These are phyloP conservation scores for Notocelia uddmanniana DNA, from an alignment of 2,888 invertebrate species.

Conservation along the genomic window DNA sequence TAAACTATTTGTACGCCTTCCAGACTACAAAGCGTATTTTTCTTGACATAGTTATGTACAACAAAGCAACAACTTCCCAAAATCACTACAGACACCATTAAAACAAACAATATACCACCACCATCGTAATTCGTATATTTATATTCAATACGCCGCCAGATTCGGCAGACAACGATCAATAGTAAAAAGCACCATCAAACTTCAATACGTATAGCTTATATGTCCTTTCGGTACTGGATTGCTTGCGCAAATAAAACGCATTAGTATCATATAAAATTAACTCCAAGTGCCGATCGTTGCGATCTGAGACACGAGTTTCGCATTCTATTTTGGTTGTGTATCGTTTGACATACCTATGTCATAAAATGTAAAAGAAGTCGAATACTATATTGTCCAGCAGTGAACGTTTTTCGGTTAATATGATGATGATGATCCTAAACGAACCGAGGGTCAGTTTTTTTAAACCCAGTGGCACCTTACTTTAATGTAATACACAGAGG, in stretches of 20 bases:
- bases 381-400: too few species aligned
- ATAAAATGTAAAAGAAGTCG: too few species aligned
- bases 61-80: not conserved
- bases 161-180: not conserved
- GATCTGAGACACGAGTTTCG: too few species aligned
- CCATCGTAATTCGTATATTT: constrained; percentile 22
- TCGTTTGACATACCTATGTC: too few species aligned
- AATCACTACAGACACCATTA: not conserved
- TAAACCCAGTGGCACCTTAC: too few species aligned
- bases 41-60: not conserved
- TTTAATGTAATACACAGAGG: too few species aligned
- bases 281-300: constrained; percentile 22
- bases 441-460: too few species aligned
- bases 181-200: not conserved
- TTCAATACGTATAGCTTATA: not conserved
- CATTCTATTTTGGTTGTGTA: too few species aligned
- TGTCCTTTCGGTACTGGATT: not conserved
- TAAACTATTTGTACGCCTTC: too few species aligned
- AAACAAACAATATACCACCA: not conserved
- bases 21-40: too few species aligned
- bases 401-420: too few species aligned
- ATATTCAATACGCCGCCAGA: constrained; percentile 7
- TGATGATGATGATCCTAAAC: too few species aligned
- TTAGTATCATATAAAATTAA: constrained; percentile 28
- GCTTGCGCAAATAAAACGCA: constrained; percentile 21